Evolutionary conservation across 2,888 invertebrate species (phyloP).

Genomic region (Monochamus alternatus): DNA sequence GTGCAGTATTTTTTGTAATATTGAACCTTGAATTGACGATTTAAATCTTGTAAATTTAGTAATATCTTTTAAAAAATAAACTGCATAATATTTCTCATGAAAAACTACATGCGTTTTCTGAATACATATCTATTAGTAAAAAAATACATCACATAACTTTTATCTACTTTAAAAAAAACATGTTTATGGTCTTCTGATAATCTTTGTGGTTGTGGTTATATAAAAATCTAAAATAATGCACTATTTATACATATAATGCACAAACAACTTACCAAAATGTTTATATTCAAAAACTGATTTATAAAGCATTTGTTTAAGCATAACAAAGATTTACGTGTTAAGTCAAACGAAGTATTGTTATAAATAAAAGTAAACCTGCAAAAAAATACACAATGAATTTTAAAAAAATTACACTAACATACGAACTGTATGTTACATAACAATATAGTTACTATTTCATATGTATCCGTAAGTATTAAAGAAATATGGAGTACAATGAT

Average conservation of each 20-base stretch:
- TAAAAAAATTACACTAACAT: neutral
- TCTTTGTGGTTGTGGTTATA: neutral
- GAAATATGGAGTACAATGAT: neutral
- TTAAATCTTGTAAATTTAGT: no score
- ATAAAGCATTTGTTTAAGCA: neutral
- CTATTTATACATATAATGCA: neutral
- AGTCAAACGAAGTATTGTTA: no score
- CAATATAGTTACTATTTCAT: neutral
- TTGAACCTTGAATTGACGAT: no score
- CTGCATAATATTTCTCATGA: no score
- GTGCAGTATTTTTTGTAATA: no score
- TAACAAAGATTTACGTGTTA: neutral
- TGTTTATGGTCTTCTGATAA: neutral
- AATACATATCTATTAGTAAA: no score
- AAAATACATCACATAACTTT: no score
- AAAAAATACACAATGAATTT: no score
- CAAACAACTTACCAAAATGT: neutral
- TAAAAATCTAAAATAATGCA: neutral
- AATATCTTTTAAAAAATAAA: no score
- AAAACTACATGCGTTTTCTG: no score
- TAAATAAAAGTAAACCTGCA: no score
- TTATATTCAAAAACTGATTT: neutral
- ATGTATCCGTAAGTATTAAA: neutral
- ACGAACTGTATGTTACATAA: constrained; percentile 2
- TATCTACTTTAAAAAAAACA: no score